Conservation (phyloP, 2,113 vertebrate genomes). For the Laticauda laticaudata region DNA sequence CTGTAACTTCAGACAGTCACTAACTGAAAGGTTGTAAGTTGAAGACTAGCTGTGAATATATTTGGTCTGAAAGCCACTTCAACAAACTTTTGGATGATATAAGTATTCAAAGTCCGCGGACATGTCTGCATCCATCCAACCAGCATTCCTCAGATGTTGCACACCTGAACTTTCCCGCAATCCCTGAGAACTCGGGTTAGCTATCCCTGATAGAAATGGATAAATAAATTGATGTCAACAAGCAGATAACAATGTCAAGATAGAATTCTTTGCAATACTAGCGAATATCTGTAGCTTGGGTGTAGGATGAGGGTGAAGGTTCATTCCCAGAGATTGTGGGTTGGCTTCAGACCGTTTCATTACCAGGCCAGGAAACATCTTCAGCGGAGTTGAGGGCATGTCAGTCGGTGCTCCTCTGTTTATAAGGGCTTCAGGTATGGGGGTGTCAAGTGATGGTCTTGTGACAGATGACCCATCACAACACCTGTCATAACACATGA, state of each 20-base stretch:
- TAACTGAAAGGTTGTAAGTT: background rate
- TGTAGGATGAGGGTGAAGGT: too few relatives aligned
- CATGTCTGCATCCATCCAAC: background rate
- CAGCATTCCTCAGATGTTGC: background rate
- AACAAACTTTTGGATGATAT: background rate
- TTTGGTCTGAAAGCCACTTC: background rate
- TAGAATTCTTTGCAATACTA: background rate
- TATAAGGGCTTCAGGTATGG: too few relatives aligned
- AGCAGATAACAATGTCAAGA: background rate
- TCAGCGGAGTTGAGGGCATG: too few relatives aligned
- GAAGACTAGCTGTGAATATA: background rate
- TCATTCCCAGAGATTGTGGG: too few relatives aligned
- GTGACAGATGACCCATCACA: too few relatives aligned
- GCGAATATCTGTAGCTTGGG: too few relatives aligned
- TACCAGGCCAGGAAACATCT: too few relatives aligned
- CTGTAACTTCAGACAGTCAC: background rate
- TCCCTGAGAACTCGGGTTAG: background rate
- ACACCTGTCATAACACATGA: too few relatives aligned
- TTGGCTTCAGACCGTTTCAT: too few relatives aligned
- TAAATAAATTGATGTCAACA: background rate
- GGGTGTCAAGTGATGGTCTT: too few relatives aligned
- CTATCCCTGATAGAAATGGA: background rate
- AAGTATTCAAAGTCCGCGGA: too few relatives aligned
- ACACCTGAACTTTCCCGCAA: background rate
- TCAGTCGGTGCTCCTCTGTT: too few relatives aligned